phyloP scores from a whole-genome alignment of 2,888 invertebrate species.

The Drosophila maculinotata region DNA sequence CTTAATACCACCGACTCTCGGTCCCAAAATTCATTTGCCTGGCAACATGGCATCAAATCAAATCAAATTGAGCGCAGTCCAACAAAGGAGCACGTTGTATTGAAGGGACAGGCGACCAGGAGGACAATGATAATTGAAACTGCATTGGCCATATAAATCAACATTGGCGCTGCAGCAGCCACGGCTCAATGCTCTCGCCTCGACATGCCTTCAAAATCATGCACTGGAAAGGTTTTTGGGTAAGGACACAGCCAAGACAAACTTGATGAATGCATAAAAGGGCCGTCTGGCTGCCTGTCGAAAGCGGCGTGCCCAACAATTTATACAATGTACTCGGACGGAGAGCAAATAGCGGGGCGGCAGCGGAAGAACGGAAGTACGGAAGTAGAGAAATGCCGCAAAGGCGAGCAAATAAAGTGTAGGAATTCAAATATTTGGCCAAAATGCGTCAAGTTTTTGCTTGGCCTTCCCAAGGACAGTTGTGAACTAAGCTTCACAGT shows the following conservation, averaged over 20 bases:
- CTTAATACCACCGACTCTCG: conserved; percentile 26
- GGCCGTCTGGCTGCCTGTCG: conserved; percentile 19
- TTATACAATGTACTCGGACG: conserved; percentile 33
- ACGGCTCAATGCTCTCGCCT: conserved; percentile 1
- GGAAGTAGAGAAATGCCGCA: conserved; percentile 40
- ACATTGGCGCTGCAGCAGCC: conserved; percentile 43
- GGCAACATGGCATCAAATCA: conserved; percentile 52
- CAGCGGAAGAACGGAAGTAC: not conserved
- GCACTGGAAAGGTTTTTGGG: conserved; percentile 58
- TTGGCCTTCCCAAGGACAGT: conserved; percentile 31
- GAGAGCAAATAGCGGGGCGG: not conserved
- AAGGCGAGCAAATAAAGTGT: conserved; percentile 53
- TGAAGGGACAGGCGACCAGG: conserved; percentile 10
- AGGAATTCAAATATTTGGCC: conserved; percentile 74
- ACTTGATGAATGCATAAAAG: conserved; percentile 61
- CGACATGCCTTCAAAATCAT: conserved; percentile 51
- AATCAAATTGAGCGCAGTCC: conserved; percentile 42
- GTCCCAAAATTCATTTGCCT: conserved; percentile 41
- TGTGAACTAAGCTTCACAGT: conserved; percentile 35
- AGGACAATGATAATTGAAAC: conserved; percentile 63
- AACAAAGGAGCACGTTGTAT: conserved; percentile 11
- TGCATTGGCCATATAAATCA: conserved; percentile 72
- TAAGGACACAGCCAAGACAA: conserved; percentile 16
- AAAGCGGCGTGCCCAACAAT: conserved; percentile 42
- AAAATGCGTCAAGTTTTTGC: conserved; percentile 72